Percentiles rank a stretch among this genome's conserved stretches.
phyloP scores from a whole-genome alignment of 2,113 vertebrate species.

The Ibidorhyncha struthersii region DNA sequence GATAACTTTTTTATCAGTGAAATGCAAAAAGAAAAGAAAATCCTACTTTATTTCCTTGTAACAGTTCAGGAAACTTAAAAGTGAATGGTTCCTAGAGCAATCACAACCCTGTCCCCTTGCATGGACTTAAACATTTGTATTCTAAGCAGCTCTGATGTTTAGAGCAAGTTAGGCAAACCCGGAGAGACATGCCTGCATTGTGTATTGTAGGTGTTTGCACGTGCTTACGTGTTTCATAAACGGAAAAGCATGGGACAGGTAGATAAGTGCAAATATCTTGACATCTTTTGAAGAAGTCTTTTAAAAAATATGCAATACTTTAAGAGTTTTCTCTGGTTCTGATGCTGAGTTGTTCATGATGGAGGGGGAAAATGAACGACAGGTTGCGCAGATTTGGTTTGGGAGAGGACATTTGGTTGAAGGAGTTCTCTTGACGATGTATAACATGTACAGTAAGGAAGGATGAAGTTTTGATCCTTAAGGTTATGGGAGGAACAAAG shows the following conservation, averaged over 20 bases:
- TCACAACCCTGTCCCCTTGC: slow-evolving; percentile 67
- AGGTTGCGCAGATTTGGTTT: not conserved
- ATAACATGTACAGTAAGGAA: not conserved
- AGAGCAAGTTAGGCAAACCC: slow-evolving; percentile 50
- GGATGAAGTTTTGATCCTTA: not conserved
- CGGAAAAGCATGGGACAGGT: slow-evolving; percentile 45
- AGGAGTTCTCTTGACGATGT: slow-evolving; percentile 22
- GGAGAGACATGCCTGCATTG: slow-evolving; percentile 35
- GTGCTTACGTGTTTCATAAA: slow-evolving; percentile 36
- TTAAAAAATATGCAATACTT: slow-evolving; percentile 56
- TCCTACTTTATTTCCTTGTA: slow-evolving; percentile 56
- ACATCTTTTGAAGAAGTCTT: slow-evolving; percentile 43
- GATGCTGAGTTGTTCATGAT: not conserved
- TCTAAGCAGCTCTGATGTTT: slow-evolving; percentile 63
- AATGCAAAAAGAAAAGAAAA: slow-evolving; percentile 65
- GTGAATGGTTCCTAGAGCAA: slow-evolving; percentile 58
- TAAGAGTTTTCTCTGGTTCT: slow-evolving; percentile 62
- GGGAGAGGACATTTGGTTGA: not conserved
- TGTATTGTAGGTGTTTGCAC: slow-evolving; percentile 55
- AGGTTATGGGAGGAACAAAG: not conserved
- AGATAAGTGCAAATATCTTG: slow-evolving; percentile 56
- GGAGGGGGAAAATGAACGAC: not conserved
- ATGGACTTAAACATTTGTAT: slow-evolving; percentile 65
- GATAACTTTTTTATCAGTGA: slow-evolving; percentile 77
- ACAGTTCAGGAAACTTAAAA: slow-evolving; percentile 62